Percentiles rank a stretch among this genome's conserved stretches.
Evolutionary conservation across 2,113 vertebrate species (phyloP).

Genomic region (Pimephales promelas): DNA sequence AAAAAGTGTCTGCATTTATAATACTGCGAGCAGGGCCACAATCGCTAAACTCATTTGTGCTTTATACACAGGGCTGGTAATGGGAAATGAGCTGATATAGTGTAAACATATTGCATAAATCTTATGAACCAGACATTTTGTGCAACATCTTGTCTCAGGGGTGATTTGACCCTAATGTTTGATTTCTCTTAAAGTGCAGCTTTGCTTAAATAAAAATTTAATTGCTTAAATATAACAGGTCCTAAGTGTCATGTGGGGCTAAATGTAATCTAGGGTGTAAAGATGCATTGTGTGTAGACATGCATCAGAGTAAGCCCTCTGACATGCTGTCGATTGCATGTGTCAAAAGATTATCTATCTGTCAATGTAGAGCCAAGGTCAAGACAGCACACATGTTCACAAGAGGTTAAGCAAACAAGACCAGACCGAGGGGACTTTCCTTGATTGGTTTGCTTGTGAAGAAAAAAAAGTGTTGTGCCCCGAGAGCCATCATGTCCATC

Average conservation of each 20-base stretch:
- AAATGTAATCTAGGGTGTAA: slow-evolving; percentile 3
- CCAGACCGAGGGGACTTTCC: slow-evolving; percentile 29
- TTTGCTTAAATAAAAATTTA: slow-evolving; percentile 45
- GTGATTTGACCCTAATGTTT: slow-evolving; percentile 48
- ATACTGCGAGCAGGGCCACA: slow-evolving; percentile 31
- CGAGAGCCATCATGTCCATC: slow-evolving; percentile 24
- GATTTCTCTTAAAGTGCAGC: slow-evolving; percentile 43
- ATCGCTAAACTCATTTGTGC: slow-evolving; percentile 52
- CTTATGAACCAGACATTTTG: slow-evolving; percentile 50
- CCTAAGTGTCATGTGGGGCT: slow-evolving; percentile 4
- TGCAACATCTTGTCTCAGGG: slow-evolving; percentile 46
- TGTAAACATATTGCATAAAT: slow-evolving; percentile 55
- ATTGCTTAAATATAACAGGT: slow-evolving; percentile 23
- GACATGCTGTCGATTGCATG: slow-evolving; percentile 23
- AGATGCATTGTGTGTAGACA: slow-evolving; percentile 19
- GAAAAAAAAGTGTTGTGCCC: neutral
- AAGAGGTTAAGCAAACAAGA: slow-evolving; percentile 29
- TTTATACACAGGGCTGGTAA: slow-evolving; percentile 46
- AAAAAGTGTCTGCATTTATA: slow-evolving; percentile 47
- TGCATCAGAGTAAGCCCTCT: slow-evolving; percentile 23
- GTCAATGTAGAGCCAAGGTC: slow-evolving; percentile 53
- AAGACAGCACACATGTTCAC: slow-evolving; percentile 33
- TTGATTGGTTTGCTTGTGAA: slow-evolving; percentile 3
- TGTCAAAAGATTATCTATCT: slow-evolving; percentile 36
- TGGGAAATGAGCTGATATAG: slow-evolving; percentile 51